Conservation (phyloP, 2,797 vertebrate genomes). For the Molossus molossus region DNA sequence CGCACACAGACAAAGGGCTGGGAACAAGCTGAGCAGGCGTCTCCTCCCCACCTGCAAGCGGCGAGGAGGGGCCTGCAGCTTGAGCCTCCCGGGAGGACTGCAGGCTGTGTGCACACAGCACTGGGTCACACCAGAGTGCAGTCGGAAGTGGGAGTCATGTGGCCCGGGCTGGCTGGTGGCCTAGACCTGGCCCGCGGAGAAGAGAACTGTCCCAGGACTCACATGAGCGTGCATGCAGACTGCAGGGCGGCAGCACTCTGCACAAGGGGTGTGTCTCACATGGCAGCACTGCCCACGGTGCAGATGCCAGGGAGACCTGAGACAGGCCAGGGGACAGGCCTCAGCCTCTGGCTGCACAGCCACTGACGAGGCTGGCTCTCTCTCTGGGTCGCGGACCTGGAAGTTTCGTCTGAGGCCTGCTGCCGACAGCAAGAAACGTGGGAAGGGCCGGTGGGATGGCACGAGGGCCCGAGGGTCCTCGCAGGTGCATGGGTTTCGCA, state of each 20-base stretch:
- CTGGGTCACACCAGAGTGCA: accelerated
- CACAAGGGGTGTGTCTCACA: background rate
- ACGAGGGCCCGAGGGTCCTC: background rate
- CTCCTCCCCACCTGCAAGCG: background rate
- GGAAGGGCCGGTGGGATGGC: no score
- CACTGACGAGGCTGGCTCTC: accelerated
- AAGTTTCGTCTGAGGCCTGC: background rate
- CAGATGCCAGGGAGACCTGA: background rate
- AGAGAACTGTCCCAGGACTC: background rate
- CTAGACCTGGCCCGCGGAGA: background rate
- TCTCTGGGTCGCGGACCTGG: background rate
- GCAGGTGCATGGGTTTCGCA: background rate
- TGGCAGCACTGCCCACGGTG: accelerated
- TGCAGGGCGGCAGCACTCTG: background rate
- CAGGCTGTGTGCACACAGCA: accelerated
- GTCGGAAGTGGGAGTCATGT: accelerated
- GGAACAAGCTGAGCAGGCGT: background rate
- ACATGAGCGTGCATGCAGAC: accelerated
- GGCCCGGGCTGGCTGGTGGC: background rate
- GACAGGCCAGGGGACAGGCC: background rate
- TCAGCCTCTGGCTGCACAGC: background rate
- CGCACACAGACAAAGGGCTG: background rate
- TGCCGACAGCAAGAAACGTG: no score
- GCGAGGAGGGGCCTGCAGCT: background rate
- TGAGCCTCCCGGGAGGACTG: accelerated